phyloP scores from a whole-genome alignment of 2,888 invertebrate genomes.

The Thalpophila matura region DNA sequence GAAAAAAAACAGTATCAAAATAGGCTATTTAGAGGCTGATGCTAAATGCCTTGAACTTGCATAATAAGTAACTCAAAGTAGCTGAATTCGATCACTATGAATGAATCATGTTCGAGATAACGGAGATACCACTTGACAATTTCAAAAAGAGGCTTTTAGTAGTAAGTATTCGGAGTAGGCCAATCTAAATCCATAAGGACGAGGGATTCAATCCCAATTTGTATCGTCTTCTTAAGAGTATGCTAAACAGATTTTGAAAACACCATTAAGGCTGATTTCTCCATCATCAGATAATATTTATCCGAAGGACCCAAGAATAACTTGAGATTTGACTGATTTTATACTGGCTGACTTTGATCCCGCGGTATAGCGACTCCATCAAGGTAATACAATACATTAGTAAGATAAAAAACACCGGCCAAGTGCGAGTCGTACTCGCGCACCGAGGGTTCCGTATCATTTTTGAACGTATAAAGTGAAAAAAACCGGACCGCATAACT shows the following conservation, averaged over 20 bases:
- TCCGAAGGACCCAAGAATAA: no score
- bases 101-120: conserved; percentile 15
- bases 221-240: conserved; percentile 8
- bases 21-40: conserved; percentile 25
- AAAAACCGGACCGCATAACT: no score
- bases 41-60: conserved; percentile 8
- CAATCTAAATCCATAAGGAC: conserved; percentile 12
- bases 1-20: conserved; percentile 8
- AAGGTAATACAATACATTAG: no score
- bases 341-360: no score
- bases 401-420: no score
- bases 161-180: neutral
- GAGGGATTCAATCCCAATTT: conserved; percentile 15
- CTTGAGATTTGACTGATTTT: no score
- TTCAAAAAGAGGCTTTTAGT: conserved; percentile 35
- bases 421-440: no score
- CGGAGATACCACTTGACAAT: conserved; percentile 12
- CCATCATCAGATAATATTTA: no score
- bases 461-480: no score
- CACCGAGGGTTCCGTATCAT: no score
- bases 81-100: conserved; percentile 19
- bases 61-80: conserved; percentile 22
- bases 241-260: conserved; percentile 14
- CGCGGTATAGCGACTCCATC: no score
- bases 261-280: no score